Evolutionary conservation across 1,140 invertebrate genomes (phyloP), one percentile per base, ranked within the genome.

Genomic region (Drosophila ficusphila): DNA sequence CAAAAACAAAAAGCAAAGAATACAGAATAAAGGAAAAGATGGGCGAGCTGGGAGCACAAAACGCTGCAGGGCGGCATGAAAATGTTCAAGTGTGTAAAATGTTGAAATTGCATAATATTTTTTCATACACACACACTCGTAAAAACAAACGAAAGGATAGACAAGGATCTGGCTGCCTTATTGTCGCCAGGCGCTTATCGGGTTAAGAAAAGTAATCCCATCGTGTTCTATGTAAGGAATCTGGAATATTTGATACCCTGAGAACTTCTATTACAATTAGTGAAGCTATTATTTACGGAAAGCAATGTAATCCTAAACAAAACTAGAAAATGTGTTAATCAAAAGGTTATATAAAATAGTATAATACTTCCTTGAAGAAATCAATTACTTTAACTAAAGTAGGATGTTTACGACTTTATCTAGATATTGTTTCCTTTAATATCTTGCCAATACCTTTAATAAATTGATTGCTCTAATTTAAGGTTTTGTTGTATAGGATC

Each of bases 41-140:
- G 25, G 46, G 25, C 42, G 61, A 57, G 39, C 57, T 65, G 46
- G 52, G 49, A 57, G 46, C 73, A 52, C 62, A 42, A 68, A 64
- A 48, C 76, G 77, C 82, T 70, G 69, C 56, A 61, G 77, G 81
- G 69, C 70, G 42, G 51, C 58, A 61, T 42, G 48, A 74, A 65
- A 85, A 72, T 67, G 47, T 51, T 62, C 78, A 51, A 77, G 61
- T 88, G 81, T 64, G 41, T 70, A 81, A 68, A 77, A 73, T 88
- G 82, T 82, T 68, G 61, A 89, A 88, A 88, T 88, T 88, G 73
- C 82, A 88, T 82, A 88, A 88, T 82, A 88, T 88, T 78, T 88
- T 68, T 70, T 23, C 61, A 47, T n/a, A n/a, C 54, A 62, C 46
- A 49, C 16, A 48, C 12, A 38, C 42, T 33, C 47, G 42, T 52